These are phyloP conservation scores for Achroia grisella DNA, from an alignment of 1,140 invertebrate genomes.

Conservation along the genomic window DNA sequence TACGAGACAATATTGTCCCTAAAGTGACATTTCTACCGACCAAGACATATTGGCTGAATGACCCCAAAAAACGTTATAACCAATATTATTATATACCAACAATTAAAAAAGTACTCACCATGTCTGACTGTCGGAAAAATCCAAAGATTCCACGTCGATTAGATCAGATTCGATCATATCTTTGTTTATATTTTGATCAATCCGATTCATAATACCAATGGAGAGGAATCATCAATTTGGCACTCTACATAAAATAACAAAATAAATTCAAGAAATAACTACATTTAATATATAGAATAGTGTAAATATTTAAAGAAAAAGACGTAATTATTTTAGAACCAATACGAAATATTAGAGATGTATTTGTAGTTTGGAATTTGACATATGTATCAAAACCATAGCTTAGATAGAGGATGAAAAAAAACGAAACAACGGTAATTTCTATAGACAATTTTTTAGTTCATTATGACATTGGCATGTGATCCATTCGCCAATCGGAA, in stretches of 20 bases:
- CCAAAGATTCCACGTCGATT: slow-evolving; percentile 67
- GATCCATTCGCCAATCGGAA: too few species aligned
- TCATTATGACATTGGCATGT: too few species aligned
- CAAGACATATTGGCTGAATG: slow-evolving; percentile 3
- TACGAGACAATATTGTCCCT: background rate
- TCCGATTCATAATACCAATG: slow-evolving; percentile 62
- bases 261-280: slow-evolving; percentile 46
- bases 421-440: slow-evolving; percentile 55
- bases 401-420: slow-evolving; percentile 17
- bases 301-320: slow-evolving; percentile 57
- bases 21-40: slow-evolving; percentile 8
- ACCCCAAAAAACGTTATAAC: slow-evolving; percentile 7
- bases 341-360: slow-evolving; percentile 57
- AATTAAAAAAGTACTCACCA: slow-evolving; percentile 37
- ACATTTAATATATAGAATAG: slow-evolving; percentile 51
- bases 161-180: slow-evolving; percentile 69
- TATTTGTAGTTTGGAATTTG: slow-evolving; percentile 68
- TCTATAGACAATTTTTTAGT: slow-evolving; percentile 49
- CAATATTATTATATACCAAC: too few species aligned
- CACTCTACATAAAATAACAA: slow-evolving; percentile 57
- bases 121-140: slow-evolving; percentile 66
- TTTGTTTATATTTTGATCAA: slow-evolving; percentile 73
- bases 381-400: slow-evolving; percentile 24
- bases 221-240: slow-evolving; percentile 63
- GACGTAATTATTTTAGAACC: slow-evolving; percentile 39